Conservation (phyloP, 2,888 invertebrate species). For the Synergus gifuensis region DNA sequence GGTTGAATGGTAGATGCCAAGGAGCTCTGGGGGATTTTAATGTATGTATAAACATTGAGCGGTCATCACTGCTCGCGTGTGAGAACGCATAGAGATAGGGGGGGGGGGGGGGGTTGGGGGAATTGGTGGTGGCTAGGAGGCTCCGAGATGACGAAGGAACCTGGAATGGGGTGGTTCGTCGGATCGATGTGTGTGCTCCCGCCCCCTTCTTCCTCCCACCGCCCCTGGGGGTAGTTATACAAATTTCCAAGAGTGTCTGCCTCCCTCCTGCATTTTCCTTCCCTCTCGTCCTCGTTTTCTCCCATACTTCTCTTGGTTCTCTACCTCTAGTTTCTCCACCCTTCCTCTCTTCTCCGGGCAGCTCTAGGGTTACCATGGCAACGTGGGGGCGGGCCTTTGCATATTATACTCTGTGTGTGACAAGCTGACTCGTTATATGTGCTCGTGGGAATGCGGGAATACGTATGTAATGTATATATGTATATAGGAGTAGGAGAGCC, state of each 20-base stretch:
- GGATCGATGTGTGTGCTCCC: conserved; percentile 75
- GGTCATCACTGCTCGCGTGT: conserved; percentile 57
- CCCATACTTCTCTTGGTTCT: conserved; percentile 51
- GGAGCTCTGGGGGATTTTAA: conserved; percentile 58
- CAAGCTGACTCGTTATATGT: conserved; percentile 71
- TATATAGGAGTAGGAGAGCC: conserved; percentile 15
- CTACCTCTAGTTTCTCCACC: conserved; percentile 56
- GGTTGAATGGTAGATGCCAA: conserved; percentile 3
- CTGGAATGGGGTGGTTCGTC: conserved; percentile 63
- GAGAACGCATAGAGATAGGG: conserved; percentile 48
- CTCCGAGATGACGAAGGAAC: conserved; percentile 2
- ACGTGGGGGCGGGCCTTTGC: conserved; percentile 77
- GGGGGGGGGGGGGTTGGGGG: conserved; percentile 51
- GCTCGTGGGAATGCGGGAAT: conserved; percentile 58
- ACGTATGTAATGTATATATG: conserved; percentile 51
- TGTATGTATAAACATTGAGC: conserved; percentile 64
- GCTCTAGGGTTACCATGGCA: conserved; percentile 73
- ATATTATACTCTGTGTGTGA: conserved; percentile 77
- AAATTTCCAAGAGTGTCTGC: conserved; percentile 77
- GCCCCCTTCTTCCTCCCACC: conserved; percentile 60
- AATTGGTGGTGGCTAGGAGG: conserved; percentile 50
- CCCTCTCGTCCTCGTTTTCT: conserved; percentile 51
- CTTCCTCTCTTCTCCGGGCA: conserved; percentile 64
- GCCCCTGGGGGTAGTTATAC: conserved; percentile 76
- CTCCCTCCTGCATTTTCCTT: conserved; percentile 58